These are phyloP conservation scores for Blastobasis lacticolella DNA, from an alignment of 2,888 invertebrate genomes.

Conservation along the genomic window DNA sequence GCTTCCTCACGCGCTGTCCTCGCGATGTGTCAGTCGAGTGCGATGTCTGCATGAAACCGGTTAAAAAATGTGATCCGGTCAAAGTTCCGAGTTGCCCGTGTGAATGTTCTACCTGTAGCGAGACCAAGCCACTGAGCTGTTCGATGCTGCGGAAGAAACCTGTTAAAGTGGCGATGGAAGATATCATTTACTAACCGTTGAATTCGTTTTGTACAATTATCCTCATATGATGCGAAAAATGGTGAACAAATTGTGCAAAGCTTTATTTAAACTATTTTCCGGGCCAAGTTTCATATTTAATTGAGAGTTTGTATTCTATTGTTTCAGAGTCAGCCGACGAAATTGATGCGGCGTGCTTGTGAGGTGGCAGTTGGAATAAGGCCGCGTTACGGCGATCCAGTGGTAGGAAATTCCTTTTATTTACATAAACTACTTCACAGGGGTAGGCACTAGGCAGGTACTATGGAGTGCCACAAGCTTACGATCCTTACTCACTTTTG, in stretches of 20 bases:
- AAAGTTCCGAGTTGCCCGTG: slow-evolving; percentile 36
- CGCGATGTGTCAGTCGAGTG: slow-evolving; percentile 52
- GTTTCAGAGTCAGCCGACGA: slow-evolving; percentile 49
- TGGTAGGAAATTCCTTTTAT: slow-evolving; percentile 15
- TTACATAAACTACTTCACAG: too few relatives aligned
- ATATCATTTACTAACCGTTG: slow-evolving; percentile 11
- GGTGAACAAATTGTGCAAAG: background rate
- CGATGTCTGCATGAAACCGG: slow-evolving; percentile 28
- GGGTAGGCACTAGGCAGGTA: too few relatives aligned
- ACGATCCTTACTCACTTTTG: too few relatives aligned
- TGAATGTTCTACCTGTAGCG: slow-evolving; percentile 1
- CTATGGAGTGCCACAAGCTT: too few relatives aligned
- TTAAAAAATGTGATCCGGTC: slow-evolving; percentile 42
- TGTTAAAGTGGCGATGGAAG: slow-evolving; percentile 45
- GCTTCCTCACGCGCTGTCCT: slow-evolving; percentile 49
- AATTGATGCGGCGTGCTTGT: slow-evolving; percentile 54
- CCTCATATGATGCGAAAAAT: background rate
- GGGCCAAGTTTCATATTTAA: background rate
- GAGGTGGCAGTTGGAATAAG: slow-evolving; percentile 49
- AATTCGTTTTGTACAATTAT: background rate
- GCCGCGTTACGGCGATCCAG: slow-evolving; percentile 15
- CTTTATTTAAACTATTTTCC: too few relatives aligned
- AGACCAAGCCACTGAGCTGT: slow-evolving; percentile 22
- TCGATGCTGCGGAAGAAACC: slow-evolving; percentile 40
- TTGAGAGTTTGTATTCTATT: slow-evolving; percentile 21